Percentiles rank a stretch among this genome's conserved stretches.
phyloP scores from a whole-genome alignment of 2,113 vertebrate genomes.

The Prietella phreatophila region DNA sequence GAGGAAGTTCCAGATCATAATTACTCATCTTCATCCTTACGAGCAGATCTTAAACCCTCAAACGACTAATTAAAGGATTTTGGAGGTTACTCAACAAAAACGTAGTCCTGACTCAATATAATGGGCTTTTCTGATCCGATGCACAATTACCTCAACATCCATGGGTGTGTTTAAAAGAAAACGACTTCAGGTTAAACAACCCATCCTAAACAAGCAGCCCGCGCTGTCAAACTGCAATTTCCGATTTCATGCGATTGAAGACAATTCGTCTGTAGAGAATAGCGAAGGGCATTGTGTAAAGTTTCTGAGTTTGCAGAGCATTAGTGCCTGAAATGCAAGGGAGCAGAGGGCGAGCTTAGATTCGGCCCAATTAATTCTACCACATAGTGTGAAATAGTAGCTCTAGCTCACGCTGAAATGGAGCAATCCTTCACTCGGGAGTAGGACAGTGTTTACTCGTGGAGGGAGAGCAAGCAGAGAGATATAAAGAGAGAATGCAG shows the following conservation, averaged over 20 bases:
- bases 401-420: conserved; percentile 40
- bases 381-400: conserved; percentile 34
- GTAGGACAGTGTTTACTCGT: conserved; percentile 31
- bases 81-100: conserved; percentile 50
- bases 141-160: conserved; percentile 55
- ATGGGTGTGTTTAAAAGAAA: too few species aligned
- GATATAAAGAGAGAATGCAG: background rate
- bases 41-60: conserved; percentile 15
- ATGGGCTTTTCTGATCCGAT: conserved; percentile 45
- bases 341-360: conserved; percentile 25
- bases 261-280: background rate
- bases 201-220: conserved; percentile 51
- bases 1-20: conserved; percentile 9
- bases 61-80: conserved; percentile 58
- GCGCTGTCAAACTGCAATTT: background rate
- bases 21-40: conserved; percentile 25
- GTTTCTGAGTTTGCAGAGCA: background rate
- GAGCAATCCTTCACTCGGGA: background rate
- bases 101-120: conserved; percentile 50
- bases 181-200: conserved; percentile 53
- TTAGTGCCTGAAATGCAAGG: background rate
- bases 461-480: background rate
- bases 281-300: background rate
- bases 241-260: background rate
- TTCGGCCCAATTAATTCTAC: conserved; percentile 50